phyloP scores from a whole-genome alignment of 2,113 vertebrate genomes.

The Gopherus evgoodei region DNA sequence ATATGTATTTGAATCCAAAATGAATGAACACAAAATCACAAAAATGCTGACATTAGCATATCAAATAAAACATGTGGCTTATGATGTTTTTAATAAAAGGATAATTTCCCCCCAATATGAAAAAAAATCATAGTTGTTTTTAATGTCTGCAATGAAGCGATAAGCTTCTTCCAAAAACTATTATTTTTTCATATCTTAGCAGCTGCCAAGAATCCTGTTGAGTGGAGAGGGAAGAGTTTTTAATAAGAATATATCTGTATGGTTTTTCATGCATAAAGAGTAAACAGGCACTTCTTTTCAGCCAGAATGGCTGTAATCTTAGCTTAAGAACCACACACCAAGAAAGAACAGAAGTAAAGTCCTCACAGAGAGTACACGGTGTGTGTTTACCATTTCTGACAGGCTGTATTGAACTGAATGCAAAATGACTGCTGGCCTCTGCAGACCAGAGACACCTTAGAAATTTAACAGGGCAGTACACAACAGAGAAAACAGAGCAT shows the following conservation, averaged over 20 bases:
- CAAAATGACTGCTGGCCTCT: background rate
- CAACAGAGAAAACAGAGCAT: background rate
- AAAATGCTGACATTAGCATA: background rate
- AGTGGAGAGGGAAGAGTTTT: background rate
- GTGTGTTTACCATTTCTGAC: background rate
- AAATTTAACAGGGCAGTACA: background rate
- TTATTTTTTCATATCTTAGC: background rate
- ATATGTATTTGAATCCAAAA: background rate
- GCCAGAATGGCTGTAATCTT: background rate
- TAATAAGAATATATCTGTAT: background rate
- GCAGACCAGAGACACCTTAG: background rate
- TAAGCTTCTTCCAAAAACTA: background rate
- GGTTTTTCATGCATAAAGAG: background rate
- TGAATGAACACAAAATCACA: background rate
- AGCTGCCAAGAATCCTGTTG: background rate
- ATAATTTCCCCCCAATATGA: background rate
- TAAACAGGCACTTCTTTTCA: background rate
- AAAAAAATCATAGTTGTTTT: background rate
- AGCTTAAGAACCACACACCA: background rate
- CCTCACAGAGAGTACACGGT: background rate
- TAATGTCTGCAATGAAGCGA: background rate
- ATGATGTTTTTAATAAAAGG: background rate
- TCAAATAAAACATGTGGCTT: background rate
- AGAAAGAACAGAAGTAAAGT: background rate
- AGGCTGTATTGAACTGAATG: background rate